Evolutionary conservation across 2,113 vertebrate species (phyloP), one percentile per base, ranked within the genome.

Genomic region (Mystacornis crossleyi): DNA sequence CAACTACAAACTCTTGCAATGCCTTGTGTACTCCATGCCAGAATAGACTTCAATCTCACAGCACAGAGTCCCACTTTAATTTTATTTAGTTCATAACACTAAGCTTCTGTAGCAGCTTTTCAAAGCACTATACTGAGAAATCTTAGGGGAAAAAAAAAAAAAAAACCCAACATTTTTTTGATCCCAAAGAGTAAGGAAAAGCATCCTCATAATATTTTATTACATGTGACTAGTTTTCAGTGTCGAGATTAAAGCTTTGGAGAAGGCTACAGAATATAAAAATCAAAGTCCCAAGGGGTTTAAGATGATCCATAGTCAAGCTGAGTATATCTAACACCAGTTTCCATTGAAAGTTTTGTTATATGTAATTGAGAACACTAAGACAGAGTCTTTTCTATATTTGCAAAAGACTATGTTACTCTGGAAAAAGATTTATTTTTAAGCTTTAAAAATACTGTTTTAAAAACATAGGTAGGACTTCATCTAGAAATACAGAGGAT

Each of bases 391-490:
- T 48, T 58, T 53, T 82, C 69, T 81, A 7, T 16, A 47, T 55
- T 33, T 74, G 9, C n/a, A 45, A 66, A 26, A 10, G 70, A 67
- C 25, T 18, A 33, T 0, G 0, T 47, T 45, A 69, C 10, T 11
- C 10, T 14, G 33, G 14, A 21, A 79, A 42, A 55, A 88, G 0
- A 16, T 31, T 26, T 21, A 3, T 31, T 69, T 67, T 79, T 38
- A 81, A 69, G 45, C 5, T 61, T 69, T 18, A 21, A 61, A 74
- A 67, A 53, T 15, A 48, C 7, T 66, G 6, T n/a, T 80, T 91
- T 74, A 16, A 26, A 84, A 79, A 16, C 25, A 54, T 4, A 38
- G 1, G 1, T 23, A 36, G 8, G 8, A 29, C 33, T 78, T 74
- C 9, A 65, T 29, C 29, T 5, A 87, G 36, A 78, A 78, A 43